Evolutionary conservation across 2,113 vertebrate species (phyloP), one percentile per base, ranked within the genome.

Genomic region (Bothrops jararaca): DNA sequence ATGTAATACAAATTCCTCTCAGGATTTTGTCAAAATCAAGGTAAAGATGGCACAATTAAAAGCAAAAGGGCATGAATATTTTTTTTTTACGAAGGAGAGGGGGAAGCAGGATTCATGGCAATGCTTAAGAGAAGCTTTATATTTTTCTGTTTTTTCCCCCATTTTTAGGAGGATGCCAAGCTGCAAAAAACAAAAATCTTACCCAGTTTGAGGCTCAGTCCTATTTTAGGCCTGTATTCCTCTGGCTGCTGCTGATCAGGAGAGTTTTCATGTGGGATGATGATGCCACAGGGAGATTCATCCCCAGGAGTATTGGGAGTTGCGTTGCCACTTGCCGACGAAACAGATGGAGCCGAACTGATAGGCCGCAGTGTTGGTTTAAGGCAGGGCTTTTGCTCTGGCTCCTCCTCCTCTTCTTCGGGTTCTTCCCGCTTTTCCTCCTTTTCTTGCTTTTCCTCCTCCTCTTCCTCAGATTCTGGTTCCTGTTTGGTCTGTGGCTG

Each of bases 181-280:
- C 91, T 94, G 90, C 48, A 88, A 92, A 94, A 3, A 94, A 0
- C 34, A 42, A 4, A 29, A 26, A 93, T 97, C 98, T 96, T 97
- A 98, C 99, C 99, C 88, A 99, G 87, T 98, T 99, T 99, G 96
- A 99, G 99, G 95, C 99, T 99, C 85, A 99, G 98, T 95, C 99
- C 99, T 95, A 99, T 99, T 98, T 99, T 99, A 39, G 99, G 99
- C 91, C 99, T 97, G 96, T 99, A 97, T 48, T 99, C 99, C 86
- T 99, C 99, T 1, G 98, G 98, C 0, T 99, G 99, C 58, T 98
- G 98, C 18, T 98, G 98, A 89, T 99, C 99, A 0, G 98, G 99
- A 0, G 99, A 99, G 96, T 99, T 99, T 97, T 99, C 99, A 20
- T 99, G 99, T 86, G 99, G 99, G 94, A 99, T 99, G 96, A 99